phyloP scores from a whole-genome alignment of 2,797 vertebrate species.

The Eulemur albifrons region DNA sequence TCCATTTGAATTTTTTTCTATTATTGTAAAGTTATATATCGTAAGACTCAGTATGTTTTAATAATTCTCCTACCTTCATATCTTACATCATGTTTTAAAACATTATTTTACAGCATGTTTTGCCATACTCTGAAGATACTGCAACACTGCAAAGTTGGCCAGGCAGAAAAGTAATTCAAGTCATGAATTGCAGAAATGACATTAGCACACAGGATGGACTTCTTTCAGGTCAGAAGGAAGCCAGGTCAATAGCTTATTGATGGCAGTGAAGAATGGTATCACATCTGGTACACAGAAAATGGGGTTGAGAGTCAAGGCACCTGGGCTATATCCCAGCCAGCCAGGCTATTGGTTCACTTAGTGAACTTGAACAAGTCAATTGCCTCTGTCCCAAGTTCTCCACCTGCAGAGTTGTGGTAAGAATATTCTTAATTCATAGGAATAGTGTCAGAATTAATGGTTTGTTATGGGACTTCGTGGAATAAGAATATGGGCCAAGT shows the following conservation, averaged over 20 bases:
- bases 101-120: constrained; percentile 19
- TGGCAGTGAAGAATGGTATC: not conserved
- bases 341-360: not conserved
- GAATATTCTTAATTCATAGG: constrained; percentile 34
- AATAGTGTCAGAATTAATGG: constrained; percentile 34
- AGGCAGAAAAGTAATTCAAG: constrained; percentile 45
- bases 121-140: constrained; percentile 35
- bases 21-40: not conserved
- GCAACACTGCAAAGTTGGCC: not conserved
- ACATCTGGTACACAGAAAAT: not conserved
- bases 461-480: not conserved
- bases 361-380: constrained; percentile 48
- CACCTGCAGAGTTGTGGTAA: constrained; percentile 39
- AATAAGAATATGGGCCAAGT: not conserved
- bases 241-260: constrained; percentile 23
- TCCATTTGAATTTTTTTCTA: constrained; percentile 11
- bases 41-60: constrained; percentile 15
- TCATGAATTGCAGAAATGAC: constrained; percentile 9
- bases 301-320: not conserved
- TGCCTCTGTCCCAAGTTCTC: constrained; percentile 14
- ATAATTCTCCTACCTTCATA: constrained; percentile 8
- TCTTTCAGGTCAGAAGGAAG: not conserved
- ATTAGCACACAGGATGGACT: not conserved
- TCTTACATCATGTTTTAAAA: not conserved
- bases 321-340: not conserved